A percentile compares a stretch with the other conserved stretches of the same genome.
Conservation (phyloP, 2,797 vertebrate species). For the Gephyroberyx darwinii region DNA sequence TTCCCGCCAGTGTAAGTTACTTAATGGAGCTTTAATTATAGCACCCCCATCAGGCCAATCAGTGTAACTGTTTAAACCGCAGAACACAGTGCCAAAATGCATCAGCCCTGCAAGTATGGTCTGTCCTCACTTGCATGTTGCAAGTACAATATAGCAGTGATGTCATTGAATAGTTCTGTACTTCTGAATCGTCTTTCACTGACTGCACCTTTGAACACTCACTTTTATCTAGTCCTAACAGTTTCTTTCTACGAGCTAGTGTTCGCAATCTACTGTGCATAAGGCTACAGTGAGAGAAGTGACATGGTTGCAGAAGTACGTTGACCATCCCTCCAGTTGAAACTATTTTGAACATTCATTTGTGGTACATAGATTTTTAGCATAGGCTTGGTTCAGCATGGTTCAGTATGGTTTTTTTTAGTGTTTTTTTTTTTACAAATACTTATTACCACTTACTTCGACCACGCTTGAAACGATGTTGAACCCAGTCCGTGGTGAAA, state of each 20-base stretch:
- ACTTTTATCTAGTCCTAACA: constrained; percentile 21
- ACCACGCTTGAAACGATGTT: too few species aligned
- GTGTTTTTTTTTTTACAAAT: not conserved
- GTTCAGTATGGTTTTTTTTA: too few species aligned
- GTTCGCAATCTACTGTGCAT: not conserved
- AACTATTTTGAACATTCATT: constrained; percentile 2
- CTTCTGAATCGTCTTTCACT: constrained; percentile 18
- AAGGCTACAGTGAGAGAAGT: constrained; percentile 4
- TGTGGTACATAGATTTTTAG: not conserved
- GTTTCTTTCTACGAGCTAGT: constrained; percentile 43
- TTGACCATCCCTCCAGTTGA: not conserved
- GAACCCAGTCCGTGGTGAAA: too few species aligned
- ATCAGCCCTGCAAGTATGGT: constrained; percentile 7
- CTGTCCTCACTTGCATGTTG: constrained; percentile 63
- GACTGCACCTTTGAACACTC: constrained; percentile 54
- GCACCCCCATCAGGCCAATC: too few species aligned
- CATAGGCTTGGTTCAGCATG: not conserved
- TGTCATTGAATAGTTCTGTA: not conserved
- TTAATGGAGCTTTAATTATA: too few species aligned
- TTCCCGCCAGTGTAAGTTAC: too few species aligned
- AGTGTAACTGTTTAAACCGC: too few species aligned
- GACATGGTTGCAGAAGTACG: constrained; percentile 41
- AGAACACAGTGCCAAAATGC: too few species aligned
- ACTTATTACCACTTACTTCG: not conserved
- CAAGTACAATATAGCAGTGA: not conserved